Conservation (phyloP, 2,888 invertebrate species). For the Diadromus collaris region DNA sequence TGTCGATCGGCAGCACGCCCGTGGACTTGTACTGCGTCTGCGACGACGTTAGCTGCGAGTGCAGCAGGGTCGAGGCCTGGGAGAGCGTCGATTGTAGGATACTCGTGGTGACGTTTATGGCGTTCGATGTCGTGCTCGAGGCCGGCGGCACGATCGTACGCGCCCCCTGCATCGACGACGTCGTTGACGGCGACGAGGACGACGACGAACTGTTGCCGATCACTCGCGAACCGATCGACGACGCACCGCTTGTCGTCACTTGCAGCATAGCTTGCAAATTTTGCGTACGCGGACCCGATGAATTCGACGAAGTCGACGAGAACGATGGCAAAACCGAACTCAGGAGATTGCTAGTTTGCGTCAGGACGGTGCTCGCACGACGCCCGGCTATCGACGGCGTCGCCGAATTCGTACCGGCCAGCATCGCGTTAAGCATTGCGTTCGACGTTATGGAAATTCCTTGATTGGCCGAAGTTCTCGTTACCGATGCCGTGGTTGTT, state of each 20-base stretch:
- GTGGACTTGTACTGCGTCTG: conserved; percentile 73
- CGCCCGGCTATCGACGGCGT: conserved; percentile 75
- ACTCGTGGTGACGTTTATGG: conserved; percentile 75
- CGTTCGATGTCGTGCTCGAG: conserved; percentile 66
- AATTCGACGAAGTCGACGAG: conserved; percentile 44
- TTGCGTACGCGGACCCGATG: conserved; percentile 72
- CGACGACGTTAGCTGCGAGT: conserved; percentile 75
- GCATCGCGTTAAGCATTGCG: conserved; percentile 78
- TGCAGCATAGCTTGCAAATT: conserved; percentile 75
- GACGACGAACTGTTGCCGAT: conserved; percentile 54
- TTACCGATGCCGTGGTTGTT: conserved; percentile 69
- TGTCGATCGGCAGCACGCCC: conserved; percentile 73
- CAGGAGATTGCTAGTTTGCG: conserved; percentile 74
- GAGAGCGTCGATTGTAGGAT: conserved; percentile 78
- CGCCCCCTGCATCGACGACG: conserved; percentile 71
- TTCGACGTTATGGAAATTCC: conserved; percentile 77
- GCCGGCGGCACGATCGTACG: conserved; percentile 73
- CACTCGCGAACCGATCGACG: conserved; percentile 59
- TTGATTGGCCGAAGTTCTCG: conserved; percentile 63
- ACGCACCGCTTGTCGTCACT: conserved; percentile 67
- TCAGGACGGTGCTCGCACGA: conserved; percentile 73
- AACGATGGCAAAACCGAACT: conserved; percentile 74
- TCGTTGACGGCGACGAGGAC: conserved; percentile 41
- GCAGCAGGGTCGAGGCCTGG: conserved; percentile 75
- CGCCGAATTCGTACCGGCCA: conserved; percentile 75